Conservation (phyloP, 2,113 vertebrate species). For the Engraulis encrasicolus region DNA sequence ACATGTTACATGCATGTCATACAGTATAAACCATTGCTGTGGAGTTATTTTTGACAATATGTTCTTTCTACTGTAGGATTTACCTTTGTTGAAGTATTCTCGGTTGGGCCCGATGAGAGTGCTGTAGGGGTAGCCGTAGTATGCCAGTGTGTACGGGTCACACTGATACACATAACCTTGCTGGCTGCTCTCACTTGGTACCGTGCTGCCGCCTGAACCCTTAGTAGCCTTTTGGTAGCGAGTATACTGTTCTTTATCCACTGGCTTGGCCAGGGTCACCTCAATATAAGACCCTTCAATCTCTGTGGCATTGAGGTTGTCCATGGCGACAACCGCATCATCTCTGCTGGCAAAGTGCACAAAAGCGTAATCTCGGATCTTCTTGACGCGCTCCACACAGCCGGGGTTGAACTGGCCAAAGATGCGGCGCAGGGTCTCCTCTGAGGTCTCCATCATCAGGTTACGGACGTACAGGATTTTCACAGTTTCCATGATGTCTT, state of each 20-base stretch:
- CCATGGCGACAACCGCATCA: slow-evolving; percentile 94
- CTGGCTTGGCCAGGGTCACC: slow-evolving; percentile 96
- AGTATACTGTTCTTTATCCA: slow-evolving; percentile 98
- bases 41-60: neutral
- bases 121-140: slow-evolving; percentile 96
- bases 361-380: slow-evolving; percentile 97
- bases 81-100: slow-evolving; percentile 99
- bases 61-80: too few relatives aligned
- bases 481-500: slow-evolving; percentile 98
- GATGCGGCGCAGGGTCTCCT: slow-evolving; percentile 90
- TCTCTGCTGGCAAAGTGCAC: slow-evolving; percentile 95
- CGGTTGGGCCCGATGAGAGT: slow-evolving; percentile 96
- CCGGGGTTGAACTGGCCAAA: slow-evolving; percentile 95
- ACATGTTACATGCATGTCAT: neutral
- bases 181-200: slow-evolving; percentile 74
- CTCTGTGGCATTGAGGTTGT: slow-evolving; percentile 91
- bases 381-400: slow-evolving; percentile 96
- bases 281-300: slow-evolving; percentile 95
- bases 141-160: slow-evolving; percentile 92
- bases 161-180: slow-evolving; percentile 94
- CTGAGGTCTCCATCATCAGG: slow-evolving; percentile 97
- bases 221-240: slow-evolving; percentile 98
- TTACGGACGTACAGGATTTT: slow-evolving; percentile 98
- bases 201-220: slow-evolving; percentile 53
- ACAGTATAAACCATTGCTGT: neutral